A percentile compares a stretch with the other conserved stretches of the same genome.
Evolutionary conservation across 2,888 invertebrate species (phyloP).

Genomic region (Archaeoteleia sp.): DNA sequence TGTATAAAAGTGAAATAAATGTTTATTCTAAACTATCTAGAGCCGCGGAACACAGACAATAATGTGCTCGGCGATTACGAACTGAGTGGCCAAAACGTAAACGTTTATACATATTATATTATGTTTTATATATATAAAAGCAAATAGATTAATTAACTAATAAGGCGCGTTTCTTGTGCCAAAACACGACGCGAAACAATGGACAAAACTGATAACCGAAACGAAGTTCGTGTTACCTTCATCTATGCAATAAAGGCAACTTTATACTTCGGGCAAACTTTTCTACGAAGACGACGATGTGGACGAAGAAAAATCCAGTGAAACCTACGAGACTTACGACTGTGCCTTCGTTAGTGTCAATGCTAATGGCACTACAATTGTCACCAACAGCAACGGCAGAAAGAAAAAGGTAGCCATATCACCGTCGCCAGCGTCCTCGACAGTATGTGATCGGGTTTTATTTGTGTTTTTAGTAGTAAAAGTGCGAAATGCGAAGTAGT

Average conservation of each 20-base stretch:
- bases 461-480: constrained; percentile 37
- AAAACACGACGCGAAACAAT: constrained; percentile 62
- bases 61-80: constrained; percentile 70
- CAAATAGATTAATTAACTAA: constrained; percentile 51
- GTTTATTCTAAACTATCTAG: constrained; percentile 67
- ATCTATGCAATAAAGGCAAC: constrained; percentile 49
- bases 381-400: constrained; percentile 57
- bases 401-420: constrained; percentile 56
- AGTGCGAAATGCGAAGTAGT: constrained; percentile 53
- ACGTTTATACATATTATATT: constrained; percentile 72
- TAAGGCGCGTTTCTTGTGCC: constrained; percentile 68
- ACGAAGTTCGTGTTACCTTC: constrained; percentile 56
- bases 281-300: constrained; percentile 55
- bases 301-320: constrained; percentile 36
- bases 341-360: constrained; percentile 72
- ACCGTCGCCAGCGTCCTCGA: constrained; percentile 60
- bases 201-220: constrained; percentile 36
- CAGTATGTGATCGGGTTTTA: constrained; percentile 52
- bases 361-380: constrained; percentile 60
- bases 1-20: constrained; percentile 71
- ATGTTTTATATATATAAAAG: constrained; percentile 63
- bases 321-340: constrained; percentile 68
- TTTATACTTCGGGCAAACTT: constrained; percentile 43
- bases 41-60: constrained; percentile 71
- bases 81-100: constrained; percentile 75